Evolutionary conservation across 2,113 vertebrate genomes (phyloP), one percentile per base, ranked within the genome.

Genomic region (Pachyramphus minor): DNA sequence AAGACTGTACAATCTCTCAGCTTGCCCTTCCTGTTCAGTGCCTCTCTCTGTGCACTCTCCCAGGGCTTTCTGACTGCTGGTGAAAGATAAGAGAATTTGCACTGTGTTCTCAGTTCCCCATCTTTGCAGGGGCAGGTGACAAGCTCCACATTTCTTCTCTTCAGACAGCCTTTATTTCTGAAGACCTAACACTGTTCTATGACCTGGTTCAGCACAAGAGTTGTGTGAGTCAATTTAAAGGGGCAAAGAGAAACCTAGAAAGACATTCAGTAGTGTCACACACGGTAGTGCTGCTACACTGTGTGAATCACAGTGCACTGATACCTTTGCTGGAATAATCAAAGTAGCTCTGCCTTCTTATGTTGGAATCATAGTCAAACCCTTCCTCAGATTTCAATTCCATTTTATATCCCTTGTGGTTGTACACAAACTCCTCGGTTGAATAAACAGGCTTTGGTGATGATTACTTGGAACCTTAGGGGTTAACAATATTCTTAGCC

Each of bases 401-500:
- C 59, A 47, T 88, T 96, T 97, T 62, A 74, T 83, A 84, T 88
- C 83, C 90, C 85, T 45, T 59, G 90, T 95, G 92, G 67, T 67
- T 90, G 74, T 53, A 92, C 72, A 89, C 75, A 96, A 94, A 97
- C 94, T 94, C 90, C 87, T 91, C 0, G 0, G 58, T 31, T 95
- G 90, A 95, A 93, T 93, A 93, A 96, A 94, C 80, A 90, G 59
- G 59, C 75, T 88, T 95, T 31, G 71, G 82, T 1, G 5, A 77
- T 74, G 83, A 94, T 96, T 92, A 80, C 92, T 80, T 74, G 94
- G 96, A 92, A 94, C 88, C 41, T 90, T 45, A 88, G 83, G 92
- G 88, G 90, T 97, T 96, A 96, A 96, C 90, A 50, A 75, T 55
- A 63, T 90, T 90, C 88, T 93, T 97, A 94, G 88, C 94, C 94